phyloP scores from a whole-genome alignment of 2,113 vertebrate species.

The Oncorhynchus kisutch region DNA sequence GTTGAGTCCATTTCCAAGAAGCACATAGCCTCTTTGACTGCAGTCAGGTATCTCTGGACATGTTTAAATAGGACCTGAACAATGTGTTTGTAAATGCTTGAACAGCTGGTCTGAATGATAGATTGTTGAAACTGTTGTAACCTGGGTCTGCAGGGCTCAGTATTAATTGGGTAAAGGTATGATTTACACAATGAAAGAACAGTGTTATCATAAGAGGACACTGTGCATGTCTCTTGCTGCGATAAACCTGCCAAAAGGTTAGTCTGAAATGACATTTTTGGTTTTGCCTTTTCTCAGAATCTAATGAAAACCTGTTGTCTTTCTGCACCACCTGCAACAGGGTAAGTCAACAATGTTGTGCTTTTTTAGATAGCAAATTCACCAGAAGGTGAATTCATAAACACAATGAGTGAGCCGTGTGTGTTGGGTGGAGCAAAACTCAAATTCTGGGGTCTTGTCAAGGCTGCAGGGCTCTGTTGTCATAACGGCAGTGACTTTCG shows the following conservation, averaged over 20 bases:
- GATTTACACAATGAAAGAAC: neutral
- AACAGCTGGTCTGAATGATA: constrained; percentile 22
- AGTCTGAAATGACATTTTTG: neutral
- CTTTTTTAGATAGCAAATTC: neutral
- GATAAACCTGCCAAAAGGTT: neutral
- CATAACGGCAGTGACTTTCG: constrained; percentile 31
- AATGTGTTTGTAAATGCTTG: neutral
- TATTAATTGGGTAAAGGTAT: neutral
- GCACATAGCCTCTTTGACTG: neutral
- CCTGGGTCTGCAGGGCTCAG: too few species aligned
- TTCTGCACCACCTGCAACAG: neutral
- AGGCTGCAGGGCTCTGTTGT: constrained; percentile 17
- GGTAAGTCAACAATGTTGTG: neutral
- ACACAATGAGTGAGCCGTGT: neutral
- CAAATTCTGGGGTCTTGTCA: neutral
- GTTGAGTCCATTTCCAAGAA: neutral
- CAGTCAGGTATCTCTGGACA: neutral
- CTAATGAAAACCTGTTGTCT: neutral
- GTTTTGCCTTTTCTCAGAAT: neutral
- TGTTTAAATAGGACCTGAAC: neutral
- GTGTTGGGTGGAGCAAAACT: neutral
- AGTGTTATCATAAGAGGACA: neutral
- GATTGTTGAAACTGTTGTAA: neutral
- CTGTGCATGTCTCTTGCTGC: neutral
- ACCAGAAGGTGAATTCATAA: neutral